Evolutionary conservation across 2,113 vertebrate genomes (phyloP).

Genomic region (Syrmaticus mikado): DNA sequence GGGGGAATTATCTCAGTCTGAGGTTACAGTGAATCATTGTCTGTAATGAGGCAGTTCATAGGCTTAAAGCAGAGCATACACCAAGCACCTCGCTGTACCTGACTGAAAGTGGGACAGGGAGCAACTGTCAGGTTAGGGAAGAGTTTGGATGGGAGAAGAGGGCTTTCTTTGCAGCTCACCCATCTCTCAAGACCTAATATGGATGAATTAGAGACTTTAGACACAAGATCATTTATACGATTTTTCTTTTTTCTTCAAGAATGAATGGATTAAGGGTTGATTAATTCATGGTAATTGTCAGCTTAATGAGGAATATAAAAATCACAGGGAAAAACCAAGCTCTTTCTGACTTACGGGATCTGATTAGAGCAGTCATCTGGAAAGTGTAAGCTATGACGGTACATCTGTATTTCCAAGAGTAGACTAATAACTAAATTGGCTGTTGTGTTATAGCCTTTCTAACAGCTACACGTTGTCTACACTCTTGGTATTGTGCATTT

Average conservation of each 20-base stretch:
- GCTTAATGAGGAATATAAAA: slow-evolving; percentile 13
- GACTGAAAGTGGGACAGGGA: background rate
- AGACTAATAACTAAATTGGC: slow-evolving; percentile 38
- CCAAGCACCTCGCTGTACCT: background rate
- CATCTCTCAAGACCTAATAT: background rate
- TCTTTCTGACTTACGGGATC: background rate
- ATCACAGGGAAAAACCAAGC: background rate
- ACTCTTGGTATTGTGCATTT: background rate
- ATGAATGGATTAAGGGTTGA: slow-evolving; percentile 1
- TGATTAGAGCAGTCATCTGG: slow-evolving; percentile 44
- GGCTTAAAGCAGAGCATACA: background rate
- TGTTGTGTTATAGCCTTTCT: slow-evolving; percentile 9
- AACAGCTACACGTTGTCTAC: background rate
- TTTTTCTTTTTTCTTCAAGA: background rate
- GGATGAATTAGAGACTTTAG: background rate
- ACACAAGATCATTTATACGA: background rate
- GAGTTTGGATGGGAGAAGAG: background rate
- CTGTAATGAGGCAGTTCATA: background rate
- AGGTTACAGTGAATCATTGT: rapidly evolving
- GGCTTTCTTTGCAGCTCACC: background rate
- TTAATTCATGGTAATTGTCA: slow-evolving; percentile 36
- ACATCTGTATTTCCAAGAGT: slow-evolving; percentile 19
- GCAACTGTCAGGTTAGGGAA: background rate
- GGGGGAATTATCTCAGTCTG: background rate
- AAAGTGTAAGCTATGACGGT: background rate